Evolutionary conservation across 1,140 invertebrate species (phyloP).

Genomic region (Eurytemora carolleeae): DNA sequence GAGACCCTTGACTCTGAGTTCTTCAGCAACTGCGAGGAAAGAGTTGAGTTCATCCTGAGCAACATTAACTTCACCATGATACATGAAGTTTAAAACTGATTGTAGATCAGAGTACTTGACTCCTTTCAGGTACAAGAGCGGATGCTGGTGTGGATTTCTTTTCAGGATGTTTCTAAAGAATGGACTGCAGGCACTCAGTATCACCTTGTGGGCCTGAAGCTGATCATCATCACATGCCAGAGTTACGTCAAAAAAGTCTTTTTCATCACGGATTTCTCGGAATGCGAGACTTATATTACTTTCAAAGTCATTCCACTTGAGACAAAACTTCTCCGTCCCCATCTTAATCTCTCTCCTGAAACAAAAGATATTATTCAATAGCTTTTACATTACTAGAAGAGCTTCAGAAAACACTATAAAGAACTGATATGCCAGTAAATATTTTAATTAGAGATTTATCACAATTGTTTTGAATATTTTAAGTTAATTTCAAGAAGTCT

Average conservation of each 20-base stretch:
- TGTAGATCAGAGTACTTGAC: slow-evolving; percentile 42
- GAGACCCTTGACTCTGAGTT: slow-evolving; percentile 48
- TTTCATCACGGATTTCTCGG: slow-evolving; percentile 65
- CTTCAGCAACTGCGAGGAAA: slow-evolving; percentile 57
- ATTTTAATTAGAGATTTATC: no score
- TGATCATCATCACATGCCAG: slow-evolving; percentile 74
- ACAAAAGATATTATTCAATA: no score
- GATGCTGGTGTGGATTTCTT: background rate
- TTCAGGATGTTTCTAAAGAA: slow-evolving; percentile 9
- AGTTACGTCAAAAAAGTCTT: slow-evolving; percentile 69
- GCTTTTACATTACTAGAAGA: no score
- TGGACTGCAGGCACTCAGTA: slow-evolving; percentile 72
- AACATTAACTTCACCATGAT: slow-evolving; percentile 70
- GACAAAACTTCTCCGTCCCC: slow-evolving; percentile 68
- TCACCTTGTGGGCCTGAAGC: slow-evolving; percentile 79
- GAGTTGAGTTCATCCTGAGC: slow-evolving; percentile 57
- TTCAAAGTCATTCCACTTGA: slow-evolving; percentile 75
- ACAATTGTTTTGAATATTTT: no score
- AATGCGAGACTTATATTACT: slow-evolving; percentile 69
- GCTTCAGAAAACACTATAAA: no score
- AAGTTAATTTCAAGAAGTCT: no score
- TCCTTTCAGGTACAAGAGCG: slow-evolving; percentile 5
- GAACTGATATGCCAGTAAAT: no score
- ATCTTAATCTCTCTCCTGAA: no score
- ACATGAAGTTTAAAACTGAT: slow-evolving; percentile 74